These are phyloP conservation scores for Henricia sp. DNA, from an alignment of 53 echinoderm and acorn worm genomes.

Conservation along the genomic window DNA sequence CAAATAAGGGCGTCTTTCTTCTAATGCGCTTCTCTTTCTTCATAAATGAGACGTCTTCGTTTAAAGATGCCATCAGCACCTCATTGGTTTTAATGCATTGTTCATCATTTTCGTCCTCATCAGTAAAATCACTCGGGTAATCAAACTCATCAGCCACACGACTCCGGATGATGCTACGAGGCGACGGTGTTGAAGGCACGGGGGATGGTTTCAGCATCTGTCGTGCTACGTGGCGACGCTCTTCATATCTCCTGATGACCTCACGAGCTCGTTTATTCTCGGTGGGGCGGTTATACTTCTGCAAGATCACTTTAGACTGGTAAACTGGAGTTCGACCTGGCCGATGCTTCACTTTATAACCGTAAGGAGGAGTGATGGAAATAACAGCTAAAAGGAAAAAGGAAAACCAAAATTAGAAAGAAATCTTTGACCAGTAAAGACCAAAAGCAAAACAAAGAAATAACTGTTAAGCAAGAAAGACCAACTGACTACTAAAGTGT, in stretches of 20 bases:
- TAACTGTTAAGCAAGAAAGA: no score
- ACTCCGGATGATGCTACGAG: not conserved
- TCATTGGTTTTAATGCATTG: no score
- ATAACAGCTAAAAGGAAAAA: no score
- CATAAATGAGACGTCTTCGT: not conserved
- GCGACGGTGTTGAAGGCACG: conserved; percentile 9
- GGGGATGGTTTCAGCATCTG: not conserved
- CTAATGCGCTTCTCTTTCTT: not conserved
- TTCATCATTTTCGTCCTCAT: conserved; percentile 4
- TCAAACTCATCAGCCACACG: conserved; percentile 27
- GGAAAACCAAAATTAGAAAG: no score
- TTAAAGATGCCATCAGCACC: not conserved
- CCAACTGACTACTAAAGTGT: no score
- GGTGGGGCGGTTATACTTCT: not conserved
- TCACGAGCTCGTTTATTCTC: conserved; percentile 12
- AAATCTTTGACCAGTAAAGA: no score
- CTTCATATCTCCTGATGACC: conserved; percentile 7
- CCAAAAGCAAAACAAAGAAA: no score
- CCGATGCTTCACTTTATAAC: no score
- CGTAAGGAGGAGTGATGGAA: no score
- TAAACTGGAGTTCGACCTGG: not conserved
- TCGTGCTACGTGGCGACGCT: conserved; percentile 10
- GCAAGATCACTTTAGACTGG: not conserved
- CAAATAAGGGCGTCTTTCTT: not conserved
- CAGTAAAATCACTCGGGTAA: conserved; percentile 30